A percentile compares a stretch with the other conserved stretches of the same genome.
phyloP scores from a whole-genome alignment of 2,888 invertebrate genomes.

The Noctua janthina region DNA sequence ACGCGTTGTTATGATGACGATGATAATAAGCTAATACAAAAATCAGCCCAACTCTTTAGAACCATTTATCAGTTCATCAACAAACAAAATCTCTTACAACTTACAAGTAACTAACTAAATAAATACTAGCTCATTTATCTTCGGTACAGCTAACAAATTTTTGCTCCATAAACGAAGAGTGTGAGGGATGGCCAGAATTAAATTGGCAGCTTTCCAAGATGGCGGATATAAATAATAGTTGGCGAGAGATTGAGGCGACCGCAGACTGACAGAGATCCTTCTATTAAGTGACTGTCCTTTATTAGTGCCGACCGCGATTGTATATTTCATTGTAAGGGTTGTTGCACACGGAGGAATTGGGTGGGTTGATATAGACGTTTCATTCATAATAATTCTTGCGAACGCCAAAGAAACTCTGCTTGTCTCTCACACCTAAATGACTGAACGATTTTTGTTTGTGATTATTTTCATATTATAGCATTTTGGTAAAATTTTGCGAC shows the following conservation, averaged over 20 bases:
- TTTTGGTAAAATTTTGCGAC: too few relatives aligned
- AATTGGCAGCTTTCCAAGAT: constrained; percentile 63
- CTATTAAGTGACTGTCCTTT: constrained; percentile 67
- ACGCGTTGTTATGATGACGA: too few relatives aligned
- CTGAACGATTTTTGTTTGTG: background rate
- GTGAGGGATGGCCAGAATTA: constrained; percentile 53
- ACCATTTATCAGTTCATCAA: constrained; percentile 7
- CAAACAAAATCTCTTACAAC: constrained; percentile 3
- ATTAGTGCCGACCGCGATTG: constrained; percentile 56
- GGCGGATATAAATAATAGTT: constrained; percentile 64
- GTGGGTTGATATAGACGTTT: background rate
- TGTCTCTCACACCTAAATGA: background rate
- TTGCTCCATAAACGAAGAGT: constrained; percentile 45
- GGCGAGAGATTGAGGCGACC: constrained; percentile 54
- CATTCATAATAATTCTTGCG: too few relatives aligned
- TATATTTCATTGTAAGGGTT: constrained; percentile 62
- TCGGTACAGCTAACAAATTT: constrained; percentile 43
- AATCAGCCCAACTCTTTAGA: background rate
- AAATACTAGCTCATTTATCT: constrained; percentile 44
- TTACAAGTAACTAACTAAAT: constrained; percentile 37
- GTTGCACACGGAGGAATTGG: constrained; percentile 19
- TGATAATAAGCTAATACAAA: constrained; percentile 7
- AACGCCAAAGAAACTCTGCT: background rate
- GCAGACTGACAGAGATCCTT: constrained; percentile 58
- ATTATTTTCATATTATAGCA: too few relatives aligned